Base-by-base conservation (phyloP, 1,140 invertebrate genomes). In the Aplysia californica region DNA sequence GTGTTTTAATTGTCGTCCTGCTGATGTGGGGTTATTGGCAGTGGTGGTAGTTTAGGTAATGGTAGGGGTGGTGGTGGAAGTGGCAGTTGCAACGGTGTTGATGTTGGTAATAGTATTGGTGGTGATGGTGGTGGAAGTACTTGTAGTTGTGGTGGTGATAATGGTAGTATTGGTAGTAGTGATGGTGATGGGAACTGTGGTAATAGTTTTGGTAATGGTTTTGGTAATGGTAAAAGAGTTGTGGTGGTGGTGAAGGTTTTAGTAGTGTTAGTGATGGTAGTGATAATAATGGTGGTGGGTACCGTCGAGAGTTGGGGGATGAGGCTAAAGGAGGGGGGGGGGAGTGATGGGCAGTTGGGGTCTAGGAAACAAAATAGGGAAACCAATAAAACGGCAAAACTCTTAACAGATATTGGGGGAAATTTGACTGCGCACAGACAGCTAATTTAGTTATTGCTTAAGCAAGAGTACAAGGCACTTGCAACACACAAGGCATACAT, bases 161-260 rank as follows among this genome's bases (percentile, higher is more conserved):
- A 26, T 61, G 29, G 58, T 61, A 61, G 58, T 61, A 61, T 10
- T 61, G 29, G 58, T 61, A 61, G 58, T 61, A 61, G 58, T 61
- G 26, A 26, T 61, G 29, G 58, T 61, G 29, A 26, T 61, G 29
- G 58, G 10, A 61, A 26, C 26, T 18, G 58, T 61, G 29, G 58
- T 61, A 61, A 26, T 61, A 61, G 58, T 61, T 18, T 10, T 61
- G 29, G 58, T 61, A 61, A 26, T 61, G 29, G 58, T 61, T 18
- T 10, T 61, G 29, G 58, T 61, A 61, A 26, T 61, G 29, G 58
- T 61, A 61, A n/a, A 15, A 50, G n/a, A n/a, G 20, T 23, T 10
- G 20, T 23, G 26, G 20, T 61, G 29, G 58, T 61, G 29, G 58
- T 61, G 29, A 26, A 23, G 29, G 58, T 26, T 18, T 10, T 61